These are phyloP conservation scores for Brachionus angularis DNA, from an alignment of 1,140 invertebrate species.

Conservation along the genomic window DNA sequence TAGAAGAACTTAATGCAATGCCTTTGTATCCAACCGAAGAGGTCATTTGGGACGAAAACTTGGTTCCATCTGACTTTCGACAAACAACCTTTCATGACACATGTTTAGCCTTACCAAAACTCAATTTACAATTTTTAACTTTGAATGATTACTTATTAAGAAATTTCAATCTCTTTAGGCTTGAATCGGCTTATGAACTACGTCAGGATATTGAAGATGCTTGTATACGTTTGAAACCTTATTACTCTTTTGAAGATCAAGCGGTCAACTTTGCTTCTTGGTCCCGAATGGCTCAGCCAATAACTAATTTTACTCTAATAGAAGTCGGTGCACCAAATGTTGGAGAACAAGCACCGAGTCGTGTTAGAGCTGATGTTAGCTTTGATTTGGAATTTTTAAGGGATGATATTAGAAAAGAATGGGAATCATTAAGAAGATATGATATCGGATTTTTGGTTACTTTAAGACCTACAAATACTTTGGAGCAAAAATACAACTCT, in stretches of 20 bases:
- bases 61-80: constrained; percentile 94
- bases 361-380: constrained; percentile 89
- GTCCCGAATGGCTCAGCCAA: constrained; percentile 95
- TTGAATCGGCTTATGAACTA: constrained; percentile 98
- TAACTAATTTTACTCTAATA: constrained; percentile 85
- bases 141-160: constrained; percentile 93
- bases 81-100: constrained; percentile 71
- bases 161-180: constrained; percentile 93
- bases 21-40: constrained; percentile 96
- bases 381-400: constrained; percentile 68
- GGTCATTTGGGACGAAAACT: constrained; percentile 98
- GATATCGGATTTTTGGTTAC: constrained; percentile 95
- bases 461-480: constrained; percentile 73
- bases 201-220: constrained; percentile 96
- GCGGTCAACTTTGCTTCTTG: constrained; percentile 81
- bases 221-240: constrained; percentile 85
- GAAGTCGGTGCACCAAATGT: constrained; percentile 65
- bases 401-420: constrained; percentile 86
- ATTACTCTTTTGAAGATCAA: constrained; percentile 62
- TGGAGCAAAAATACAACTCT: constrained; percentile 63
- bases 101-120: constrained; percentile 81
- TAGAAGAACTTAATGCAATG: constrained; percentile 77
- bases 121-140: constrained; percentile 97
- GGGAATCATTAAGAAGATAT: constrained; percentile 90
- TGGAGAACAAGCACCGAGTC: constrained; percentile 85